phyloP scores from a whole-genome alignment of 2,113 vertebrate species.

The Dissostichus mawsoni region DNA sequence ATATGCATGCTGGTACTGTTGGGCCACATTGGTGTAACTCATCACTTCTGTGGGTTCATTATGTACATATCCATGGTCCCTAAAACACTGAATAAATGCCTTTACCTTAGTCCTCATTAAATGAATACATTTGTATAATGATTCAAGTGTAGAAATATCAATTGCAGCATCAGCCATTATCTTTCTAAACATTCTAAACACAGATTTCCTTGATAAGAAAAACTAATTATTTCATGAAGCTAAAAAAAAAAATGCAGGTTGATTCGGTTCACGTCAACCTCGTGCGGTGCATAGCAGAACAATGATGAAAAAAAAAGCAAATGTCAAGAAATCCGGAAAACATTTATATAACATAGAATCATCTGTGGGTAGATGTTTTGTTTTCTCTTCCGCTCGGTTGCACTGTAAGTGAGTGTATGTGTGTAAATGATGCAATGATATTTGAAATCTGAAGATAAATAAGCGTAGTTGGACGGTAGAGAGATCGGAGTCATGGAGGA shows the following conservation, averaged over 20 bases:
- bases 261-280: neutral
- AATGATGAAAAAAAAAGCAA: constrained; percentile 49
- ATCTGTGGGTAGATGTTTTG: constrained; percentile 67
- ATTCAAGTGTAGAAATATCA: neutral
- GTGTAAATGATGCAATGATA: constrained; percentile 50
- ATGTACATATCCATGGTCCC: neutral
- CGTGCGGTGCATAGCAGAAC: neutral
- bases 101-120: neutral
- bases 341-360: constrained; percentile 69
- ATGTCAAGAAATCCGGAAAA: constrained; percentile 54
- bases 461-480: constrained; percentile 2
- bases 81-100: neutral
- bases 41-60: neutral
- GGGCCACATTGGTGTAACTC: neutral
- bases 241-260: constrained; percentile 1
- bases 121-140: neutral
- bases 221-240: neutral
- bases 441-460: constrained; percentile 46
- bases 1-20: neutral
- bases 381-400: constrained; percentile 48
- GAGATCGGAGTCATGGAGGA: constrained; percentile 7
- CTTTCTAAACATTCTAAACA: neutral
- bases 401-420: constrained; percentile 17
- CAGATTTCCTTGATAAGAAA: neutral
- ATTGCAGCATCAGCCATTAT: neutral